Percentiles rank a stretch among this genome's conserved stretches.
Conservation (phyloP, 2,888 invertebrate genomes). For the Drosophila dives region DNA sequence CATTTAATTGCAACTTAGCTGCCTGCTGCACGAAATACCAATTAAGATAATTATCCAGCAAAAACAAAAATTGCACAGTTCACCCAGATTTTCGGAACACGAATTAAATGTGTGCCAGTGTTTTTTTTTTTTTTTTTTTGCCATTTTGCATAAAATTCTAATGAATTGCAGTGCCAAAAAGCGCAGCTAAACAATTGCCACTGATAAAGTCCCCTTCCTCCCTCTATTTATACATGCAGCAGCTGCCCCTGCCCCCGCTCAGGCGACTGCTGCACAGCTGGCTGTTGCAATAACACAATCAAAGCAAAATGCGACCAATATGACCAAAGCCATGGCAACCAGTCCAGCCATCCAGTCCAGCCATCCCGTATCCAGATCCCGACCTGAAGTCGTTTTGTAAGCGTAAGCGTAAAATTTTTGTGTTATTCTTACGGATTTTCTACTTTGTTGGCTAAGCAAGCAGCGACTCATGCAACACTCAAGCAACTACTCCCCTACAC, state of each 20-base stretch:
- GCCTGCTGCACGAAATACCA: constrained; percentile 64
- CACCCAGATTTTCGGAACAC: constrained; percentile 36
- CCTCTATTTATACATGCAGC: neutral
- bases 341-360: neutral
- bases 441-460: constrained; percentile 82
- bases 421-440: constrained; percentile 84
- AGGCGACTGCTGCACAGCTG: constrained; percentile 27
- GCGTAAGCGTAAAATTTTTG: constrained; percentile 73
- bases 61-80: constrained; percentile 66
- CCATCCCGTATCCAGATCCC: neutral
- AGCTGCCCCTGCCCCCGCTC: neutral
- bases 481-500: neutral
- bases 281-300: constrained; percentile 42
- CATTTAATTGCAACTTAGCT: constrained; percentile 70
- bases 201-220: constrained; percentile 57
- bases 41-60: constrained; percentile 80
- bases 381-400: constrained; percentile 39
- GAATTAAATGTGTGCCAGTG: constrained; percentile 49
- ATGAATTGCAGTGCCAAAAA: constrained; percentile 75
- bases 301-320: constrained; percentile 43
- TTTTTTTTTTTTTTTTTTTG: constrained; percentile 32
- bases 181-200: constrained; percentile 73
- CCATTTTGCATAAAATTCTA: constrained; percentile 73
- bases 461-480: constrained; percentile 36
- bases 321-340: neutral